These are phyloP conservation scores for Deroplatys truncata DNA, from an alignment of 2,888 invertebrate species.

Conservation along the genomic window DNA sequence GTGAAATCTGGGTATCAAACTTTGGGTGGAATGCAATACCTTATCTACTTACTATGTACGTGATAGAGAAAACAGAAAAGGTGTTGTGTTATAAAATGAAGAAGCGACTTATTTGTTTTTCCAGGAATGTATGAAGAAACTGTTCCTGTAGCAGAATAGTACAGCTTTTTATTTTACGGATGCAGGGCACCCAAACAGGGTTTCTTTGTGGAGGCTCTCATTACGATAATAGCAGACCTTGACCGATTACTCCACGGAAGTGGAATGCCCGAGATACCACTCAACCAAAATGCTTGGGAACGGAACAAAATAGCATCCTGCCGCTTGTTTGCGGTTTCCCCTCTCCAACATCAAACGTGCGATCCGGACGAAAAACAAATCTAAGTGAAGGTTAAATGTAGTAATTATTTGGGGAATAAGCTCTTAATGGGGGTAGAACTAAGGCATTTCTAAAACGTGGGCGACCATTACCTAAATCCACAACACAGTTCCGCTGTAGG, in stretches of 20 bases:
- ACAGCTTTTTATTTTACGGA: too few species aligned
- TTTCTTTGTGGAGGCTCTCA: not conserved
- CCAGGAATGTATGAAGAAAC: too few species aligned
- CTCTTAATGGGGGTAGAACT: not conserved
- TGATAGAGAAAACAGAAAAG: too few species aligned
- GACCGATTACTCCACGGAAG: not conserved
- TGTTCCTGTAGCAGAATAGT: too few species aligned
- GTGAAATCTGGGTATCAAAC: too few species aligned
- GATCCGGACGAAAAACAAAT: not conserved
- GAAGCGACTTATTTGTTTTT: too few species aligned
- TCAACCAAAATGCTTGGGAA: not conserved
- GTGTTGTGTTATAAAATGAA: too few species aligned
- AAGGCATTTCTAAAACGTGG: not conserved
- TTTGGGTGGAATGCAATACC: too few species aligned
- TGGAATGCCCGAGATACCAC: not conserved
- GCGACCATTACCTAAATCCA: not conserved
- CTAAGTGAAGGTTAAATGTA: not conserved
- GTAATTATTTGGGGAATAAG: not conserved
- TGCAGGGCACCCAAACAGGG: too few species aligned
- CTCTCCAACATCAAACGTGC: not conserved
- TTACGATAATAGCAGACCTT: not conserved
- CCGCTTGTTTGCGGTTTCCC: not conserved
- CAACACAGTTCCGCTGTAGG: too few species aligned
- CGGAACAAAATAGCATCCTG: not conserved
- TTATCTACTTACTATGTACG: too few species aligned